Conservation (phyloP, 2,888 invertebrate species). For the Laspeyria flexula region DNA sequence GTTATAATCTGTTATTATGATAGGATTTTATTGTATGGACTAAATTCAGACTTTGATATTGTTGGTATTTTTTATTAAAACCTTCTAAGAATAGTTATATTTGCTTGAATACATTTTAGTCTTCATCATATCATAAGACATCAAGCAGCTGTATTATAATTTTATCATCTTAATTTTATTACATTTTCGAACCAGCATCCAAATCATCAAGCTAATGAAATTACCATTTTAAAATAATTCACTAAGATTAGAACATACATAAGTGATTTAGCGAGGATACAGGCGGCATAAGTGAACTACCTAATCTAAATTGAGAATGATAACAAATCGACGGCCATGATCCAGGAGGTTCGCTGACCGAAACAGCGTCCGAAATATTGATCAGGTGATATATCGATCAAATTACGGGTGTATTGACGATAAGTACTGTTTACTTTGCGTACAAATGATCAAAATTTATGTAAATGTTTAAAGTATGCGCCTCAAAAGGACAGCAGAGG, state of each 20-base stretch:
- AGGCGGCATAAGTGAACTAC: background rate
- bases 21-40: no score
- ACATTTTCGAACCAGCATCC: no score
- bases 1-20: slow-evolving; percentile 17
- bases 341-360: slow-evolving; percentile 39
- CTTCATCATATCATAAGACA: no score
- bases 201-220: no score
- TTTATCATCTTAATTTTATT: no score
- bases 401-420: slow-evolving; percentile 15
- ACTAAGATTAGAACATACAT: background rate
- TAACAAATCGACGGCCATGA: slow-evolving; percentile 44
- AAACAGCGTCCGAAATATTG: slow-evolving; percentile 18
- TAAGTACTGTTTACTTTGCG: slow-evolving; percentile 13
- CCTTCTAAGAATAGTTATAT: no score
- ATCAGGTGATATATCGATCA: slow-evolving; percentile 29
- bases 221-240: background rate
- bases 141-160: no score
- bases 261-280: background rate
- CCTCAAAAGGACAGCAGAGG: slow-evolving; percentile 1
- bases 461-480: background rate
- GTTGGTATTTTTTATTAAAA: background rate
- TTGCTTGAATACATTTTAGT: no score
- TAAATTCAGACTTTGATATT: no score
- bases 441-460: slow-evolving; percentile 12
- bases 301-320: slow-evolving; percentile 32